Evolutionary conservation across 2,888 invertebrate genomes (phyloP), one percentile per base, ranked within the genome.

Genomic region (Hirtodrosophila histrioides): DNA sequence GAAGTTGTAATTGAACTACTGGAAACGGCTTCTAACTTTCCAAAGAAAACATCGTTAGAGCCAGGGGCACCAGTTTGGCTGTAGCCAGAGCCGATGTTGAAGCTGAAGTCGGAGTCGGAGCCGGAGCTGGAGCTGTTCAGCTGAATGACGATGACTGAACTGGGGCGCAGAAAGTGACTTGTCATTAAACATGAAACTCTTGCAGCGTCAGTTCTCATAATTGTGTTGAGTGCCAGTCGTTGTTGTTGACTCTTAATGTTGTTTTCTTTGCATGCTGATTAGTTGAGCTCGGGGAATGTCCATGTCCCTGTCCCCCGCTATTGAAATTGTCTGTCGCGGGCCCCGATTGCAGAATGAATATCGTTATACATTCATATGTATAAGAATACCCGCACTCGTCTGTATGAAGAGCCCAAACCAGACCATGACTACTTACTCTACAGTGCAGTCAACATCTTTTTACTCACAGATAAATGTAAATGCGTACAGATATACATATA

Each of bases 221-320:
- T 86, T 84, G 88, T 85, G 86, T 88, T 86, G 86, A 88, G 85
- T 83, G 80, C 70, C 88, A 64, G 86, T 69, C 75, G 80, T 78
- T 83, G 82, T 86, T 84, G 80, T 87, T 76, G 86, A 86, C 81
- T 81, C 86, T 83, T 78, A 82, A 85, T 84, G 86, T 82, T 84
- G 84, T 84, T 84, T 84, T 87, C 84, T 87, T 86, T 86, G 85
- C 88, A 86, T 86, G 86, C 86, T 88, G 85, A 88, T 88, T 88
- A 85, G 85, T 82, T 84, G 86, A 69, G 81, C 81, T 70, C 86
- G 74, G 67, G 68, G 81, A 73, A 83, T 86, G 83, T 76, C 86
- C 70, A 70, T 33, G 9, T 23, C 50, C 29, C 36, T 10, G 8
- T 3, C 12, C n/a, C 10, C 11, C 8, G 48, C 49, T 70, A 64